Conservation (phyloP, 2,113 vertebrate species). For the Rhinogobius similis region DNA sequence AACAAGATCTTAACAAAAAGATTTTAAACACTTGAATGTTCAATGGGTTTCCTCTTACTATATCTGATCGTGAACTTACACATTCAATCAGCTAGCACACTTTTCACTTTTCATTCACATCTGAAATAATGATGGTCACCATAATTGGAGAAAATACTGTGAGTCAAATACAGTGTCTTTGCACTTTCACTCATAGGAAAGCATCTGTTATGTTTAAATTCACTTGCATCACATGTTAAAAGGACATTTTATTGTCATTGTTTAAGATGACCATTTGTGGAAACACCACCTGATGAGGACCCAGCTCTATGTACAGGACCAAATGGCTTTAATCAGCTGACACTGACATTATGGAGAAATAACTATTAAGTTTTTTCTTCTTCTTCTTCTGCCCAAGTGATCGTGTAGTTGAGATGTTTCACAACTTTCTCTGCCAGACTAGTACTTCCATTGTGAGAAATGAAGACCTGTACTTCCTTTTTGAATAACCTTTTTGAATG, state of each 20-base stretch:
- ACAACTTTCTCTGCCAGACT: not conserved
- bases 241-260: slow-evolving; percentile 41
- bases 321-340: slow-evolving; percentile 66
- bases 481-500: not conserved
- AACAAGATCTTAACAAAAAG: slow-evolving; percentile 52
- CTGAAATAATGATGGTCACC: slow-evolving; percentile 39
- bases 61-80: slow-evolving; percentile 21
- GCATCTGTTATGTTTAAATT: slow-evolving; percentile 25
- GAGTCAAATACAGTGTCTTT: slow-evolving; percentile 19
- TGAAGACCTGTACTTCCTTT: not conserved
- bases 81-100: slow-evolving; percentile 20
- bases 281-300: slow-evolving; percentile 49
- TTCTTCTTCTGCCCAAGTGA: slow-evolving; percentile 19
- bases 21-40: slow-evolving; percentile 23
- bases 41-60: slow-evolving; percentile 14
- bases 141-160: slow-evolving; percentile 34
- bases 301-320: slow-evolving; percentile 56
- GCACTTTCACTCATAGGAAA: slow-evolving; percentile 45
- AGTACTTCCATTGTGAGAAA: not conserved
- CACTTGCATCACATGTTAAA: slow-evolving; percentile 53
- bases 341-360: slow-evolving; percentile 12
- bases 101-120: slow-evolving; percentile 9
- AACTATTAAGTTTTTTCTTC: slow-evolving; percentile 13
- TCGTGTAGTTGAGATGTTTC: slow-evolving; percentile 6
- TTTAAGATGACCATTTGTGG: slow-evolving; percentile 29